These are phyloP conservation scores for Holotrichia oblita DNA, from an alignment of 1,140 invertebrate genomes.

Conservation along the genomic window DNA sequence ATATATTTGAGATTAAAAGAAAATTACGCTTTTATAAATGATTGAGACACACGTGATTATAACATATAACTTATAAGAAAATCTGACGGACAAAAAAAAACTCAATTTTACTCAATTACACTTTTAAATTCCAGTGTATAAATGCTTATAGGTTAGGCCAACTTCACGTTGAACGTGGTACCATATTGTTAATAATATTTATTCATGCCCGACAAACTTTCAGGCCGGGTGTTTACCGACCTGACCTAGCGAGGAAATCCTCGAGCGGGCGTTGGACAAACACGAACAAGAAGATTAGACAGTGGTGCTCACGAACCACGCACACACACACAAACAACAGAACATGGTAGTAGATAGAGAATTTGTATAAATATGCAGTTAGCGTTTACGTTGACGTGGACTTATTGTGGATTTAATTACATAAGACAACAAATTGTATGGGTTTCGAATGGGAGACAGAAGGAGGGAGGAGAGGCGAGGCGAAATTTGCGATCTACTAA, in stretches of 20 bases:
- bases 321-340: neutral
- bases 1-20: too few species aligned
- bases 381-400: neutral
- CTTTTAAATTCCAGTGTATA: too few species aligned
- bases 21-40: too few species aligned
- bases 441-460: neutral
- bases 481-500: neutral
- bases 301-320: neutral
- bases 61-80: too few species aligned
- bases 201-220: neutral
- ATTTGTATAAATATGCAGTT: neutral
- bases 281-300: neutral
- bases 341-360: neutral
- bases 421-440: neutral
- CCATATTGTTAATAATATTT: neutral
- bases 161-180: neutral
- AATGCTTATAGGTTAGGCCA: too few species aligned
- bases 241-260: neutral
- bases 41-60: too few species aligned
- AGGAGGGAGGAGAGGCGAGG: too few species aligned
- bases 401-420: neutral
- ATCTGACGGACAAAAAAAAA: too few species aligned
- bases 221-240: neutral
- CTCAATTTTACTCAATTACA: too few species aligned
- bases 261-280: neutral